Evolutionary conservation across 2,113 vertebrate species (phyloP).

Genomic region (Phycodurus eques): DNA sequence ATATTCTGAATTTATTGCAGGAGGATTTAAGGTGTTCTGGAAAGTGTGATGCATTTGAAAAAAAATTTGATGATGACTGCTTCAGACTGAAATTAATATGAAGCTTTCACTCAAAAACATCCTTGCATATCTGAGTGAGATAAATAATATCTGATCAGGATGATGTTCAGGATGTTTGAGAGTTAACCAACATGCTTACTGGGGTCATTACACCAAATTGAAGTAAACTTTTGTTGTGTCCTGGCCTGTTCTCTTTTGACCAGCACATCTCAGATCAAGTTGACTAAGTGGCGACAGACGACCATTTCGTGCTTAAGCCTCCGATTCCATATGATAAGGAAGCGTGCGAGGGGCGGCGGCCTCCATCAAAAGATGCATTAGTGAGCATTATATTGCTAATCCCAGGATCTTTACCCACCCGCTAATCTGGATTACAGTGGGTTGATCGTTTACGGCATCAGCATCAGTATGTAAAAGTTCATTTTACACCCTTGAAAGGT

Average conservation of each 20-base stretch:
- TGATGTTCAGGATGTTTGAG: too few species aligned
- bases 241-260: conserved; percentile 16
- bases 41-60: too few species aligned
- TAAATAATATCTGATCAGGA: too few species aligned
- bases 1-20: too few species aligned
- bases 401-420: conserved; percentile 46
- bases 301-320: conserved; percentile 31
- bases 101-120: too few species aligned
- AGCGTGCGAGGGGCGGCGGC: conserved; percentile 9
- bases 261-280: conserved; percentile 10
- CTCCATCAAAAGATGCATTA: conserved; percentile 70
- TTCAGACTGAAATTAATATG: too few species aligned
- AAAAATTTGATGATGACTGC: too few species aligned
- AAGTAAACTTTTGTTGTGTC: conserved; percentile 21
- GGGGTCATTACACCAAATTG: neutral
- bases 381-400: conserved; percentile 66
- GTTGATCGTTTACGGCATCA: conserved; percentile 46
- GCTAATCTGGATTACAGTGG: conserved; percentile 68
- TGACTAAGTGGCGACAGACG: neutral
- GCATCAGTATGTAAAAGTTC: conserved; percentile 1
- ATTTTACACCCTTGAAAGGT: conserved; percentile 1
- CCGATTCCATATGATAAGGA: conserved; percentile 46
- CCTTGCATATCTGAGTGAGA: too few species aligned
- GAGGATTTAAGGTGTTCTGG: too few species aligned
- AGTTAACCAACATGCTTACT: too few species aligned